These are phyloP conservation scores for Cephus nigrinus DNA, from an alignment of 2,888 invertebrate species.

Conservation along the genomic window DNA sequence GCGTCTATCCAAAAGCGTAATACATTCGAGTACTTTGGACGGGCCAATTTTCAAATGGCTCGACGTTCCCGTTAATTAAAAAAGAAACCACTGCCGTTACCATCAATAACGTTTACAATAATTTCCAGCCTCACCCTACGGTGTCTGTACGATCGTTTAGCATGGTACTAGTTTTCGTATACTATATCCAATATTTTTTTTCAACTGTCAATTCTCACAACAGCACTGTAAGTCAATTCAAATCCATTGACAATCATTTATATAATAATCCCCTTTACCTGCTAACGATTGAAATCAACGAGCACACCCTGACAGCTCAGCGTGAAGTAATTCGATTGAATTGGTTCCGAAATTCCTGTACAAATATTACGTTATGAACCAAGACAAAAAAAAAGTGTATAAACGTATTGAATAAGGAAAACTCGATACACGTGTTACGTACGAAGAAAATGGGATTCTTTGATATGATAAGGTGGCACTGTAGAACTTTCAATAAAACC, in stretches of 20 bases:
- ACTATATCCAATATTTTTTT: too few species aligned
- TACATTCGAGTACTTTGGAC: constrained; percentile 35
- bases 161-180: too few species aligned
- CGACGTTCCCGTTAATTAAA: neutral
- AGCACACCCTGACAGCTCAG: neutral
- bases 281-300: neutral
- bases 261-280: neutral
- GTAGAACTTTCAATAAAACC: neutral
- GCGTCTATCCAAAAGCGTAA: constrained; percentile 25
- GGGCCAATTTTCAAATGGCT: constrained; percentile 26
- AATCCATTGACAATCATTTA: neutral
- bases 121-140: too few species aligned
- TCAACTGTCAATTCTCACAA: neutral
- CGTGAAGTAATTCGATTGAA: neutral
- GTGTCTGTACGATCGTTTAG: too few species aligned
- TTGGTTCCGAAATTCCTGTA: neutral
- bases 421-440: neutral
- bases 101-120: too few species aligned
- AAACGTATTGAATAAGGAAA: neutral
- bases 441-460: neutral
- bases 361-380: neutral
- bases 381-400: neutral
- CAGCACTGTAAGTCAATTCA: neutral
- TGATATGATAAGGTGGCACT: neutral
- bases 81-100: neutral